Evolutionary conservation across 2,113 vertebrate species (phyloP), one percentile per base, ranked within the genome.

Genomic region (Notothenia coriiceps): DNA sequence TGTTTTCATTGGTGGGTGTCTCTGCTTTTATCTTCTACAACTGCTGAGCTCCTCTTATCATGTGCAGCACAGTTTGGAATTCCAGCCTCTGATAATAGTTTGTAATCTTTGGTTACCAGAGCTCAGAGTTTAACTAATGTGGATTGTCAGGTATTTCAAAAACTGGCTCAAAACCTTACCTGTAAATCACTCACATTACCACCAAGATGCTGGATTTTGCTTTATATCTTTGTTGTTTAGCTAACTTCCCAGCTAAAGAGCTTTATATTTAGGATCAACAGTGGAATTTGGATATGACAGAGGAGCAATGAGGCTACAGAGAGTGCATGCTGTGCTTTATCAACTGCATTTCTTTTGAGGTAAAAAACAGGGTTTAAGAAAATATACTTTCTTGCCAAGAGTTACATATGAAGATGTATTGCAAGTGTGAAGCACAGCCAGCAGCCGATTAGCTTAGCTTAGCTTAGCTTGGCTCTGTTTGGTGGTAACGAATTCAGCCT

Each of bases 1-100:
- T 86, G 91, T 90, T 92, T 90, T 92, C 83, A 85, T 91, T 90
- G 77, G 86, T 88, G 89, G 85, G 90, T 81, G 93, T 93, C 83
- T 90, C 74, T 82, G 65, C 87, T 86, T 88, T 95, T 93, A 95
- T 95, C 94, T 93, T 70, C 82, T 50, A 76, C 80, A 76, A 86
- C 89, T 70, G 83, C 81, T 70, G 67, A 86, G 89, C 75, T 70
- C 67, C 71, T 86, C 92, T 95, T 94, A 95, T 95, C 92, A 89
- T 46, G 79, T 70, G 89, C 85, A 75, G 84, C 80, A 77, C 83
- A 71, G 91, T 60, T 88, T 91, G 92, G 92, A 94, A 94, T 94
- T 93, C 83, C 85, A 83, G 84, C 86, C 80, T 74, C 89, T 89
- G 94, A 93, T 93, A 91, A 90, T 84, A 85, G 86, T 79, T 85